Evolutionary conservation across 2,888 invertebrate species (phyloP).

Genomic region (Nineta flava): DNA sequence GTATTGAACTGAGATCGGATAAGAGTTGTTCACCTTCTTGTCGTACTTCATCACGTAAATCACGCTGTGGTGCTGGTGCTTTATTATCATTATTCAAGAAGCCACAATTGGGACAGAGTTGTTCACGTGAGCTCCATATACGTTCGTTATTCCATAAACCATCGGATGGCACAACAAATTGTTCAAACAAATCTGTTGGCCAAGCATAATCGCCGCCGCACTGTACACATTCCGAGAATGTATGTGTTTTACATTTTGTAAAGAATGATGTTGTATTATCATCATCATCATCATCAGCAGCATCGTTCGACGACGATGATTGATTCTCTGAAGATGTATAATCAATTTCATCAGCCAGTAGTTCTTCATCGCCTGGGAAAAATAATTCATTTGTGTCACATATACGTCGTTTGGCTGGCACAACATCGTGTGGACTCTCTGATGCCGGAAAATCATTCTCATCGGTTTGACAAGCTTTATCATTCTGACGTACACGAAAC

Average conservation of each 20-base stretch:
- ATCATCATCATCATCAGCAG: background rate
- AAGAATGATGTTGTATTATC: background rate
- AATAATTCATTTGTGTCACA: slow-evolving; percentile 17
- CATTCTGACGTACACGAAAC: slow-evolving; percentile 44
- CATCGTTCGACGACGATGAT: background rate
- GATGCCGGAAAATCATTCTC: slow-evolving; percentile 11
- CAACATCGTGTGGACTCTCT: slow-evolving; percentile 10
- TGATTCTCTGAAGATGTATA: background rate
- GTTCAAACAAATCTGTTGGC: slow-evolving; percentile 14
- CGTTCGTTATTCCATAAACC: slow-evolving; percentile 15
- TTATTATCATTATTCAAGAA: slow-evolving; percentile 11
- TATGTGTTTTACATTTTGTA: slow-evolving; percentile 14
- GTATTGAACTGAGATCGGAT: slow-evolving; percentile 39
- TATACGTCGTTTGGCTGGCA: slow-evolving; percentile 14
- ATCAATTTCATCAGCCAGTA: background rate
- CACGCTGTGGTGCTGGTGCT: slow-evolving; percentile 15
- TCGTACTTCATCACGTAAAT: slow-evolving; percentile 32
- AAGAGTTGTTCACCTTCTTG: slow-evolving; percentile 46
- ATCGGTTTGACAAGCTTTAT: slow-evolving; percentile 42
- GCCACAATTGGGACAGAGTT: slow-evolving; percentile 23
- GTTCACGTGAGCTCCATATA: slow-evolving; percentile 26
- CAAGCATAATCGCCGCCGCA: slow-evolving; percentile 12
- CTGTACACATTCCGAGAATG: slow-evolving; percentile 10
- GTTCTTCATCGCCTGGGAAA: slow-evolving; percentile 19
- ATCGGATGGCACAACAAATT: background rate